phyloP scores from a whole-genome alignment of 2,113 vertebrate genomes.

The Puffinus mauretanicus region DNA sequence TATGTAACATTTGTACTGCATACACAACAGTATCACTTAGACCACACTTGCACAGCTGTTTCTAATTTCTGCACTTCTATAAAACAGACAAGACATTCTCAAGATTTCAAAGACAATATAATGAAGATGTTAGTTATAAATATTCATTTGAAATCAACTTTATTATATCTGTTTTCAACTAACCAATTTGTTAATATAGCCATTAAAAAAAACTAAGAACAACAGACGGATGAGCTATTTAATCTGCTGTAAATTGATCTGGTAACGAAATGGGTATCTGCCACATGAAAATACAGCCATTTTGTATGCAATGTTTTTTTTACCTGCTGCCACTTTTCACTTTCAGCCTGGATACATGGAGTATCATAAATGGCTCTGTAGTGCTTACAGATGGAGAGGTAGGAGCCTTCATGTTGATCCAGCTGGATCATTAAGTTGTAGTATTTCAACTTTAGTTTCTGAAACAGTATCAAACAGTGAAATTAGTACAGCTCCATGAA shows the following conservation, averaged over 20 bases:
- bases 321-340: constrained; percentile 98
- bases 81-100: background rate
- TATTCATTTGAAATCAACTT: background rate
- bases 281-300: background rate
- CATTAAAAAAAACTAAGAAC: background rate
- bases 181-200: background rate
- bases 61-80: background rate
- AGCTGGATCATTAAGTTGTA: constrained; percentile 99
- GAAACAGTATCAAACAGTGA: constrained; percentile 7
- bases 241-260: background rate
- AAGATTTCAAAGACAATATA: background rate
- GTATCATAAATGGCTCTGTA: constrained; percentile 98
- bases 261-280: background rate
- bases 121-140: background rate
- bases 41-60: background rate
- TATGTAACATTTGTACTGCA: background rate
- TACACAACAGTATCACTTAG: background rate
- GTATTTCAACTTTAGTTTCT: constrained; percentile 97
- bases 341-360: constrained; percentile 94
- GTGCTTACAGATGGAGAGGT: constrained; percentile 98
- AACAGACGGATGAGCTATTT: background rate
- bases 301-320: background rate
- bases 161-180: background rate
- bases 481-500: background rate
- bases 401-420: constrained; percentile 96